phyloP scores from a whole-genome alignment of 2,888 invertebrate species.

The Pediacus dermestoides region DNA sequence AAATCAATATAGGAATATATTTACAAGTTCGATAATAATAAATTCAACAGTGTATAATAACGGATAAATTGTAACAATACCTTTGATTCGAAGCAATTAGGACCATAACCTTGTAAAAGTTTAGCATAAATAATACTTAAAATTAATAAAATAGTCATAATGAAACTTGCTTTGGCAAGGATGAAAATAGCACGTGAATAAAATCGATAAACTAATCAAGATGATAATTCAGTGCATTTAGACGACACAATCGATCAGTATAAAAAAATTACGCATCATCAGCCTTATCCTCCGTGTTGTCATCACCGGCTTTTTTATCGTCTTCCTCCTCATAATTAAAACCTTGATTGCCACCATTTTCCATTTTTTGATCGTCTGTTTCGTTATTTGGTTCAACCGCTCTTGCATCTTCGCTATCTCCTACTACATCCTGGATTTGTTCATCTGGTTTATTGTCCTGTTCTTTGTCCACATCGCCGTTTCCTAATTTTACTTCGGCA shows the following conservation, averaged over 20 bases:
- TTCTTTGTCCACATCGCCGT: constrained; percentile 35
- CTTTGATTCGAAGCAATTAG: constrained; percentile 4
- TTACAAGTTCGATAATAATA: constrained; percentile 1
- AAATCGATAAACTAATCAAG: constrained; percentile 1
- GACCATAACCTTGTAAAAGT: constrained; percentile 5
- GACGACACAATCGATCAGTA: neutral
- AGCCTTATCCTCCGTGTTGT: constrained; percentile 1
- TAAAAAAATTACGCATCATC: constrained; percentile 7
- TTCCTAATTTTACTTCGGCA: constrained; percentile 48
- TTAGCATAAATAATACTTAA: neutral
- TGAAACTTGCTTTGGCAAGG: neutral
- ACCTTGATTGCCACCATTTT: constrained; percentile 7
- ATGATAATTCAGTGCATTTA: too few relatives aligned
- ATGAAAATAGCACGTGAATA: neutral
- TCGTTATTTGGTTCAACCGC: constrained; percentile 3
- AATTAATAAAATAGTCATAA: constrained; percentile 1
- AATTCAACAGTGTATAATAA: too few relatives aligned
- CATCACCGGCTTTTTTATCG: constrained; percentile 4
- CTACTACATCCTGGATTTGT: neutral
- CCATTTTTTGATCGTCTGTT: constrained; percentile 9
- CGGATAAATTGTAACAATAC: too few relatives aligned
- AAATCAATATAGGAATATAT: constrained; percentile 2
- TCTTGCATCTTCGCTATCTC: neutral
- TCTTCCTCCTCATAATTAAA: neutral
- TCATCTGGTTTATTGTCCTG: neutral